Evolutionary conservation across 1,140 invertebrate genomes (phyloP).

Genomic region (Homarus americanus): DNA sequence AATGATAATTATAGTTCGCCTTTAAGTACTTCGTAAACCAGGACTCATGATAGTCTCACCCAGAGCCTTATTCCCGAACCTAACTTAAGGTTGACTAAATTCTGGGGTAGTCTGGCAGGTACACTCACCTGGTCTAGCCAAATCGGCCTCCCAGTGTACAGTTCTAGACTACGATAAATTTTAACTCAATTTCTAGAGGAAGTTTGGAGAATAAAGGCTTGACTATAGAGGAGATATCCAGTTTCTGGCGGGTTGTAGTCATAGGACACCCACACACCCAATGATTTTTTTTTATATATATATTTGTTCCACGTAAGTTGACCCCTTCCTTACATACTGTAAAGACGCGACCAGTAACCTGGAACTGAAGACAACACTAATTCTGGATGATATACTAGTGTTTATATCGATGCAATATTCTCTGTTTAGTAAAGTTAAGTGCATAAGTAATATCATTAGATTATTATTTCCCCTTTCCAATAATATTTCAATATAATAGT

Average conservation of each 20-base stretch:
- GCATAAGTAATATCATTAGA: conserved; percentile 14
- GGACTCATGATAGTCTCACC: neutral
- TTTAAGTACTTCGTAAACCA: neutral
- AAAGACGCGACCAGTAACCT: neutral
- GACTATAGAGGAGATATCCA: too few species aligned
- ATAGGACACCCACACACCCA: neutral
- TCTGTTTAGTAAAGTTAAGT: conserved; percentile 29
- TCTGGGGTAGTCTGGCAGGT: too few species aligned
- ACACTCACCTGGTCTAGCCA: too few species aligned
- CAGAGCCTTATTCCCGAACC: neutral
- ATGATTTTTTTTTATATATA: neutral
- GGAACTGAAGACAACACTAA: neutral
- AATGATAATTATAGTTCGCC: neutral
- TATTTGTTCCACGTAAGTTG: too few species aligned
- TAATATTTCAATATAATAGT: too few species aligned
- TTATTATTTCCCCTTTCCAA: conserved; percentile 13
- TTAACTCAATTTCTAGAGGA: too few species aligned
- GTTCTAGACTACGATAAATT: too few species aligned
- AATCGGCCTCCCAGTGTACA: too few species aligned
- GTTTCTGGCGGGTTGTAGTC: too few species aligned
- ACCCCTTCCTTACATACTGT: neutral
- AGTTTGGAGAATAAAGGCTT: too few species aligned
- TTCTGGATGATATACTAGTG: conserved; percentile 18
- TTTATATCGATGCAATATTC: conserved; percentile 31
- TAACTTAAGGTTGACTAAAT: neutral